Conservation (phyloP, 2,113 vertebrate species). For the Morone saxatilis region DNA sequence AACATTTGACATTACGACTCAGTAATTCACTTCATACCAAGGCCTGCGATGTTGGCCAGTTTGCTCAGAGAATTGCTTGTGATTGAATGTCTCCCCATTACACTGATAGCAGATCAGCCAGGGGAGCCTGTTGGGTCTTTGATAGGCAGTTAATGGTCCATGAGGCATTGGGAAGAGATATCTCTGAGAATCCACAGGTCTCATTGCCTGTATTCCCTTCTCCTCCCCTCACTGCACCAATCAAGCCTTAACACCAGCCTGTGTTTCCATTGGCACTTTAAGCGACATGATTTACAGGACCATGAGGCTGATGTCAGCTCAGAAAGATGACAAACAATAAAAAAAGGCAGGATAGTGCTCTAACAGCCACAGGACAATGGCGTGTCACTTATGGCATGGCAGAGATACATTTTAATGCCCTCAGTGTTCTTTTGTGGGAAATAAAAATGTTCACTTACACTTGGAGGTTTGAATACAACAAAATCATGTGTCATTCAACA, state of each 20-base stretch:
- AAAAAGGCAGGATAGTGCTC: conserved; percentile 86
- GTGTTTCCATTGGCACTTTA: conserved; percentile 86
- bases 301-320: conserved; percentile 84
- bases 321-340: conserved; percentile 95
- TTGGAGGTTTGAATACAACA: conserved; percentile 21
- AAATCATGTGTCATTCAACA: conserved; percentile 86
- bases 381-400: conserved; percentile 87
- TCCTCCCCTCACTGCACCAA: conserved; percentile 66
- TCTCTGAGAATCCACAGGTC: conserved; percentile 86
- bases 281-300: conserved; percentile 91
- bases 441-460: conserved; percentile 29
- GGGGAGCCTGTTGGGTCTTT: conserved; percentile 81
- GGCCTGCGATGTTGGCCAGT: conserved; percentile 10
- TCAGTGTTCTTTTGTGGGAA: conserved; percentile 85
- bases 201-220: conserved; percentile 71
- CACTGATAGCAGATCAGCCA: conserved; percentile 80
- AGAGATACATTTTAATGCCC: conserved; percentile 90
- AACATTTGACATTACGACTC: conserved; percentile 11
- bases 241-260: conserved; percentile 72
- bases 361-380: conserved; percentile 87
- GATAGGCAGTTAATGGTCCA: conserved; percentile 87
- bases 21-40: conserved; percentile 18
- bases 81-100: conserved; percentile 78
- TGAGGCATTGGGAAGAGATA: conserved; percentile 82
- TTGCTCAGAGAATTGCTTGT: conserved; percentile 51